Percentiles rank a stretch among this genome's conserved stretches.
phyloP scores from a whole-genome alignment of 2,797 vertebrate species.

The Typhlichthys eigenmanni region DNA sequence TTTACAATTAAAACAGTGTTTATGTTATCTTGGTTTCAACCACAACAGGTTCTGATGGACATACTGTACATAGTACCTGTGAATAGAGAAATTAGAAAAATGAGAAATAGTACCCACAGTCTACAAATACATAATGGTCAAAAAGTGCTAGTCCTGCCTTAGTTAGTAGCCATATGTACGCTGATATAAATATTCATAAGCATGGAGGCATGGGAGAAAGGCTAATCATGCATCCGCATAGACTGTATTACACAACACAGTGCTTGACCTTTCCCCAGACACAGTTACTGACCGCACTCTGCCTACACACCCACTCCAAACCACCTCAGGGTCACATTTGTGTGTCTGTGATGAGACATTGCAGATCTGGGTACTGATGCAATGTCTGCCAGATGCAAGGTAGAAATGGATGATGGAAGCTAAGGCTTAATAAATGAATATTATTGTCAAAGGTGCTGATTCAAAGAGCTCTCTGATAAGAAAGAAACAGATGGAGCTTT shows the following conservation, averaged over 20 bases:
- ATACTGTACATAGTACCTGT: too few relatives aligned
- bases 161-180: background rate
- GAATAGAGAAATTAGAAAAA: too few relatives aligned
- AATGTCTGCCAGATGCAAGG: constrained; percentile 28
- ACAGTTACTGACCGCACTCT: constrained; percentile 38
- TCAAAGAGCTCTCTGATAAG: background rate
- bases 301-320: constrained; percentile 40
- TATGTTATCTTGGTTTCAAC: too few relatives aligned
- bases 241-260: constrained; percentile 37
- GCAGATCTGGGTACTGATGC: constrained; percentile 40
- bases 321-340: constrained; percentile 26
- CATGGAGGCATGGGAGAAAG: constrained; percentile 43
- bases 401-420: background rate
- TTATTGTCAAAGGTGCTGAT: background rate
- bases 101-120: too few relatives aligned
- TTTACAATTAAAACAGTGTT: too few relatives aligned
- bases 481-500: background rate
- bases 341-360: constrained; percentile 45
- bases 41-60: too few relatives aligned
- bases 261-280: constrained; percentile 47
- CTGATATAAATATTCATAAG: constrained; percentile 41
- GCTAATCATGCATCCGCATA: constrained; percentile 12
- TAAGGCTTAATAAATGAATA: background rate
- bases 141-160: too few relatives aligned
- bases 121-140: background rate